phyloP scores from a whole-genome alignment of 1,140 invertebrate species.

The Papilio dardanus region DNA sequence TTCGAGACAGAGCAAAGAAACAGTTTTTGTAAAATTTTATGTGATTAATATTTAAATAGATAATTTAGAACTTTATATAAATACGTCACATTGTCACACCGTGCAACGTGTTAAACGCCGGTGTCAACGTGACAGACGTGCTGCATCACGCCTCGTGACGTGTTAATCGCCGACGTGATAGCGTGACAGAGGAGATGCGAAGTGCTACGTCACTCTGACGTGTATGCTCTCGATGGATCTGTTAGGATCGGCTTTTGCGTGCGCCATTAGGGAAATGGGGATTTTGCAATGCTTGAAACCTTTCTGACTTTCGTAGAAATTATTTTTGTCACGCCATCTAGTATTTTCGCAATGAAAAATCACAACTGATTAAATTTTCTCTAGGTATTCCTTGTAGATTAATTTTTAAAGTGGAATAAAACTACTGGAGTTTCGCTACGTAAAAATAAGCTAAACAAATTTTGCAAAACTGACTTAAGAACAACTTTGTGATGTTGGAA shows the following conservation, averaged over 20 bases:
- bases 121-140: background rate
- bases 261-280: constrained; percentile 1
- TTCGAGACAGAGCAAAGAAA: too few relatives aligned
- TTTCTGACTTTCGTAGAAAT: background rate
- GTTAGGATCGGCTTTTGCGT: constrained; percentile 20
- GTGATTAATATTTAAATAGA: too few relatives aligned
- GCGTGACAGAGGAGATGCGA: constrained; percentile 53
- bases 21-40: too few relatives aligned
- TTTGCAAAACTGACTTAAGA: constrained; percentile 11
- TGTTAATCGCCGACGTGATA: constrained; percentile 8
- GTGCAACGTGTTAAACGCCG: background rate
- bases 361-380: background rate
- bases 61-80: background rate
- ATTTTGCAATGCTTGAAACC: background rate
- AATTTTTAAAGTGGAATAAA: background rate
- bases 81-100: background rate
- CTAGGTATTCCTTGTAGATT: background rate
- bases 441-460: constrained; percentile 8
- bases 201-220: constrained; percentile 23
- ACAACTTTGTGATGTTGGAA: constrained; percentile 14
- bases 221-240: constrained; percentile 10
- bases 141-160: constrained; percentile 9
- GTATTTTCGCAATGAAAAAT: background rate
- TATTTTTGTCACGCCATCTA: background rate
- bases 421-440: background rate